Evolutionary conservation across 2,113 vertebrate species (phyloP).

Genomic region (Strigops habroptila): DNA sequence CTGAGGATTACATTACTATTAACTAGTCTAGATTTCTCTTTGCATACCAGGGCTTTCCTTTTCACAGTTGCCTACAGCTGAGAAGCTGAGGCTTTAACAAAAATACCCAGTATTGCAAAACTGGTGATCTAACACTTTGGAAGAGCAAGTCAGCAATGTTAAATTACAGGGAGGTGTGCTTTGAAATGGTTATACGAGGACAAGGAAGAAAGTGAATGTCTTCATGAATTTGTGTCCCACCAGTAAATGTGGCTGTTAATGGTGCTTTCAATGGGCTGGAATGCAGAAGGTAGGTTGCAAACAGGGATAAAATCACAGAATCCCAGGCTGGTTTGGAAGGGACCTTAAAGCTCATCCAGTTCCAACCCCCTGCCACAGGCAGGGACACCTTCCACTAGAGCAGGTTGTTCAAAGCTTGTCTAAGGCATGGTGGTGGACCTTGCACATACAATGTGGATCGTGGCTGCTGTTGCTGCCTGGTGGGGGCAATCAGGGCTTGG

Average conservation of each 20-base stretch:
- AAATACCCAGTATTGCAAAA: background rate
- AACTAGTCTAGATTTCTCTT: background rate
- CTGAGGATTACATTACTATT: background rate
- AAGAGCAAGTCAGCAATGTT: background rate
- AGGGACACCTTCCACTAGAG: background rate
- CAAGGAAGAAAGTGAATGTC: background rate
- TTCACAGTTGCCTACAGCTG: background rate
- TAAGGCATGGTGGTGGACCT: fast-evolving
- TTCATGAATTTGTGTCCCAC: background rate
- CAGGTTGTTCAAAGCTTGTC: background rate
- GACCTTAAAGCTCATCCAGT: background rate
- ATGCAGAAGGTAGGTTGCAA: background rate
- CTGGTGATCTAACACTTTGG: background rate
- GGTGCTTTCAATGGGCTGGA: background rate
- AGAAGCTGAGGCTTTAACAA: background rate
- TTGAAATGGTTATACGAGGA: background rate
- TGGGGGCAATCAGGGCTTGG: fast-evolving
- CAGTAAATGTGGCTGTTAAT: no score
- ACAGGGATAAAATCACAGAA: background rate
- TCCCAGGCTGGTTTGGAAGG: background rate
- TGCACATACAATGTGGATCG: fast-evolving
- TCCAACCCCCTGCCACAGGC: background rate
- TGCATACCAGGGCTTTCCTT: background rate
- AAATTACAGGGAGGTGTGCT: background rate
- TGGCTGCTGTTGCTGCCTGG: background rate